Conservation (phyloP, 1,140 invertebrate genomes). For the Drosophila hydei region DNA sequence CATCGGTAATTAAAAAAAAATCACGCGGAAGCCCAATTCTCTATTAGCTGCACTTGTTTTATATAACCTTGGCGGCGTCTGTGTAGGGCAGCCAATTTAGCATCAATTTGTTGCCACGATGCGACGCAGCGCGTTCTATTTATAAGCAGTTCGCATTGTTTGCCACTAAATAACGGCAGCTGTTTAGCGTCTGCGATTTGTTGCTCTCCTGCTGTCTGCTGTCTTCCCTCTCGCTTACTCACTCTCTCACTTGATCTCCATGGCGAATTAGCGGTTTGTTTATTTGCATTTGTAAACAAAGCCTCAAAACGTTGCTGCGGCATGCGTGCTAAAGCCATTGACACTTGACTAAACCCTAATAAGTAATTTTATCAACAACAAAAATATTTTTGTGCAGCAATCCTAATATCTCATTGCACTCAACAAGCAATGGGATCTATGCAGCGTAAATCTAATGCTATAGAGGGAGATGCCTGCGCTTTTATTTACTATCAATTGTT, state of each 20-base stretch:
- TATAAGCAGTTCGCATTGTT: conserved; percentile 49
- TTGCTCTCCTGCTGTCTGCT: conserved; percentile 8
- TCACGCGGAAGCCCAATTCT: conserved; percentile 6
- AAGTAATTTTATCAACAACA: not conserved
- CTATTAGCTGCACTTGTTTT: conserved; percentile 32
- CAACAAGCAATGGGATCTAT: too few species aligned
- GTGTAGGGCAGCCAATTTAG: conserved; percentile 64
- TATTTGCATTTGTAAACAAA: conserved; percentile 63
- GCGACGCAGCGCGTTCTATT: conserved; percentile 53
- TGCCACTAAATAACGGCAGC: conserved; percentile 42
- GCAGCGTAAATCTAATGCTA: too few species aligned
- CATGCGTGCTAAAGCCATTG: conserved; percentile 19
- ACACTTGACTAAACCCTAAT: conserved; percentile 6
- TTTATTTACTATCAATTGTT: too few species aligned
- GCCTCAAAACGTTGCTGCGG: not conserved
- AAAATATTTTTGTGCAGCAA: too few species aligned
- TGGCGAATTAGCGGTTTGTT: conserved; percentile 64
- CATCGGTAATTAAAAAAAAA: conserved; percentile 87
- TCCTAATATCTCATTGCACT: not conserved
- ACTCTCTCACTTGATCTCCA: conserved; percentile 2
- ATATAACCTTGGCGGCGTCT: conserved; percentile 67
- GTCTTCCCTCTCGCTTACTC: conserved; percentile 1
- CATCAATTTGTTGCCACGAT: conserved; percentile 58
- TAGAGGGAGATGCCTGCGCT: too few species aligned
- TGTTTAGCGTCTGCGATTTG: conserved; percentile 26